Percentiles rank a stretch among this genome's conserved stretches.
Evolutionary conservation across 2,888 invertebrate species (phyloP).

Genomic region (Cyrtodaria siliqua): DNA sequence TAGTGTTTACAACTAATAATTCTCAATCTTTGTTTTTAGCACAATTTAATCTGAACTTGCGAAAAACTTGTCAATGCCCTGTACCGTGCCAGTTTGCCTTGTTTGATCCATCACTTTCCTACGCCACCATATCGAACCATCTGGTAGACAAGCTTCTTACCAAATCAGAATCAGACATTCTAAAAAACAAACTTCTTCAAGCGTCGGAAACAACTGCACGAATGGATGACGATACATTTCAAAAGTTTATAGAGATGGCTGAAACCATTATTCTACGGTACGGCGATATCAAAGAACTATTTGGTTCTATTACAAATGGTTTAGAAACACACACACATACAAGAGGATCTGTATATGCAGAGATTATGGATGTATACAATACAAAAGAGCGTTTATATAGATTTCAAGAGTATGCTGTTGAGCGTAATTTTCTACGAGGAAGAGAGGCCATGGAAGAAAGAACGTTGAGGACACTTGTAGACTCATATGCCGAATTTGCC

Average conservation of each 20-base stretch:
- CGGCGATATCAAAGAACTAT: conserved; percentile 30
- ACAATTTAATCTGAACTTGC: conserved; percentile 21
- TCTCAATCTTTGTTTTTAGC: conserved; percentile 22
- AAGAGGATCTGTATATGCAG: conserved; percentile 37
- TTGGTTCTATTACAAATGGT: conserved; percentile 42
- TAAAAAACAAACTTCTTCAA: conserved; percentile 51
- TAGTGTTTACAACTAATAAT: no score
- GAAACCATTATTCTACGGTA: no score
- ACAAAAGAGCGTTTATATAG: conserved; percentile 66
- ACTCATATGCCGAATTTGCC: conserved; percentile 73
- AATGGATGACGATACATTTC: conserved; percentile 60
- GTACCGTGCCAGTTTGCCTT: conserved; percentile 74
- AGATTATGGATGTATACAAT: conserved; percentile 45
- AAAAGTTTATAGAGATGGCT: no score
- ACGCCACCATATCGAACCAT: conserved; percentile 74
- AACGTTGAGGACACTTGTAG: conserved; percentile 66
- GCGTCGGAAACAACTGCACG: conserved; percentile 69
- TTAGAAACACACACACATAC: conserved; percentile 53
- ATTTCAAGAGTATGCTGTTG: conserved; percentile 72
- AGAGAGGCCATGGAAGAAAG: conserved; percentile 80
- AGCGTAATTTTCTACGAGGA: conserved; percentile 74
- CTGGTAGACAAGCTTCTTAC: conserved; percentile 68
- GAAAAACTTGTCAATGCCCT: conserved; percentile 71
- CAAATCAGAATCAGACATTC: conserved; percentile 28
- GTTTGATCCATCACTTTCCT: conserved; percentile 77